These are phyloP conservation scores for Dioctria rufipes DNA, from an alignment of 2,888 invertebrate genomes.

Conservation along the genomic window DNA sequence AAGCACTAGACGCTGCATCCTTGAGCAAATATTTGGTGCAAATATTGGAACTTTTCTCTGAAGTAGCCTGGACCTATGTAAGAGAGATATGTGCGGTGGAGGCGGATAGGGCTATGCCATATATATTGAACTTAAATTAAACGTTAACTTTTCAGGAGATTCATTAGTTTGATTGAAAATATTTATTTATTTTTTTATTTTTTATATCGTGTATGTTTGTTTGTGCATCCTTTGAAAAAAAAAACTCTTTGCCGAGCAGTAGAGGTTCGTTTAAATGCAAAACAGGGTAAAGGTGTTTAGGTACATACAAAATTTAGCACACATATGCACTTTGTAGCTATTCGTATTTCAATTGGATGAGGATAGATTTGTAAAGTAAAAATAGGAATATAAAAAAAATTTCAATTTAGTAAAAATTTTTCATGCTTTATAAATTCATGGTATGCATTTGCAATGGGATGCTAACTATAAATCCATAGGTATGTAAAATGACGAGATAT, in stretches of 20 bases:
- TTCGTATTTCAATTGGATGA: no score
- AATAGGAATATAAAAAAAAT: no score
- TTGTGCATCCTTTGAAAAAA: not conserved
- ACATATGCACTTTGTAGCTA: no score
- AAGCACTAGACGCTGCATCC: slow-evolving; percentile 52
- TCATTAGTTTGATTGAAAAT: slow-evolving; percentile 52
- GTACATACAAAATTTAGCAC: no score
- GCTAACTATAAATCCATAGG: no score
- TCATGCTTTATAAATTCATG: no score
- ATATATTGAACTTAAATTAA: slow-evolving; percentile 42
- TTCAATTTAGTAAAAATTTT: no score
- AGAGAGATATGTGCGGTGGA: not conserved
- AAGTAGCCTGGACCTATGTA: slow-evolving; percentile 5
- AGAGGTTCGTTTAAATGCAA: no score
- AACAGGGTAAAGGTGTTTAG: no score
- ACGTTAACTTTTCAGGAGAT: slow-evolving; percentile 32
- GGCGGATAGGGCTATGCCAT: not conserved
- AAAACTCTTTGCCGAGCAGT: not conserved
- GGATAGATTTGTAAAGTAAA: no score
- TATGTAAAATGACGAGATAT: no score
- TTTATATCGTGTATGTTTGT: not conserved
- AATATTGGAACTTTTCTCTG: slow-evolving; percentile 45
- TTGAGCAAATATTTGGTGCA: slow-evolving; percentile 51
- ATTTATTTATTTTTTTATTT: slow-evolving; percentile 12
- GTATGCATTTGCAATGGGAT: no score